Conservation (phyloP, 2,797 vertebrate genomes). For the Setipinna tenuifilis region DNA sequence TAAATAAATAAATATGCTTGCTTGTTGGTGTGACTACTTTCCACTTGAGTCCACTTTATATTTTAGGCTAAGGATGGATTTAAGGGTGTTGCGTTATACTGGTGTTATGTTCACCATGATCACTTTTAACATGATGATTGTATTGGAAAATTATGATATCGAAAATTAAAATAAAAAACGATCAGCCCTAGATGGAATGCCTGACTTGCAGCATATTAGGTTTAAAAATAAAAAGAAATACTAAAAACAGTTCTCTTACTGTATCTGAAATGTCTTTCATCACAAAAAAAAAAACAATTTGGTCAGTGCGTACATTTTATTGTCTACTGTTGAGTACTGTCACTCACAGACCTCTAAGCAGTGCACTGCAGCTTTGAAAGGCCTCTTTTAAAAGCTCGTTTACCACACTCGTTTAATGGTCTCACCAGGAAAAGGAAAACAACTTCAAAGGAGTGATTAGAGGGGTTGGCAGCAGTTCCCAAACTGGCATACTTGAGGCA, state of each 20-base stretch:
- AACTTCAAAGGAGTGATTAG: conserved; percentile 33
- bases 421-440: conserved; percentile 32
- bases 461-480: not conserved
- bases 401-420: conserved; percentile 24
- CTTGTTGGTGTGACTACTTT: no score
- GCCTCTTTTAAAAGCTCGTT: not conserved
- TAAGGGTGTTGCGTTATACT: no score
- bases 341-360: not conserved
- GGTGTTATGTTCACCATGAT: no score
- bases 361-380: not conserved
- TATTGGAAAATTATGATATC: no score
- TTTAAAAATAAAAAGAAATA: no score
- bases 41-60: no score
- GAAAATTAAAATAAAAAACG: no score
- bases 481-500: conserved; percentile 8
- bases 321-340: conserved; percentile 4
- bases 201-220: no score
- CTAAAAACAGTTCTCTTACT: not conserved
- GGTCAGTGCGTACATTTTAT: not conserved
- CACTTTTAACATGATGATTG: no score
- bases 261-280: not conserved
- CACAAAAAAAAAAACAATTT: not conserved
- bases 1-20: no score
- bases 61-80: no score
- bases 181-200: no score